These are phyloP conservation scores for Tapera naevia DNA, from an alignment of 2,797 vertebrate genomes.

Conservation along the genomic window DNA sequence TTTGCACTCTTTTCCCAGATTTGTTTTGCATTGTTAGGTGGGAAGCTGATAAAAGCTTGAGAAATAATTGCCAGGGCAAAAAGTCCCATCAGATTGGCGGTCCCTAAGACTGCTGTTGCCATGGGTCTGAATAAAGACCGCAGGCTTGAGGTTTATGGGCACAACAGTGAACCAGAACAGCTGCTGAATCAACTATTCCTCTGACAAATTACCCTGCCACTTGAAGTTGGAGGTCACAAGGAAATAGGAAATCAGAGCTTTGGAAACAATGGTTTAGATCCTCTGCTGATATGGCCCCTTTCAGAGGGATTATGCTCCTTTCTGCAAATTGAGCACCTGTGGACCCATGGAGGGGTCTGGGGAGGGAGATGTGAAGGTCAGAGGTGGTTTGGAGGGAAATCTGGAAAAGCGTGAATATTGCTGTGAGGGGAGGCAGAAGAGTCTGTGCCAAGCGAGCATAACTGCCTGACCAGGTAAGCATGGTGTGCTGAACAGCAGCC, in stretches of 20 bases:
- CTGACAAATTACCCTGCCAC: not conserved
- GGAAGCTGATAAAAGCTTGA: not conserved
- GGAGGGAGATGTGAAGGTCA: not conserved
- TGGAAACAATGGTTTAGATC: not conserved
- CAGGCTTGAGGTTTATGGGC: not conserved
- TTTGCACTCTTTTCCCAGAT: constrained; percentile 2
- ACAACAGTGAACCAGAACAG: not conserved
- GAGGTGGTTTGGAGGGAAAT: not conserved
- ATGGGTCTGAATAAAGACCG: not conserved
- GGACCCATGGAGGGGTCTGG: not conserved
- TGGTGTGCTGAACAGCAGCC: not conserved
- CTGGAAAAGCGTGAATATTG: not conserved
- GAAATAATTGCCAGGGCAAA: not conserved
- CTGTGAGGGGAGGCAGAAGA: not conserved
- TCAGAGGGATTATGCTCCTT: not conserved
- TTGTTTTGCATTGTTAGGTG: not conserved
- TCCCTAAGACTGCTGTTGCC: not conserved
- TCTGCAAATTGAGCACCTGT: fast-evolving
- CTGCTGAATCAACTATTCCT: not conserved
- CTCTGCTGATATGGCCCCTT: fast-evolving
- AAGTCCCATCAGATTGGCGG: not conserved
- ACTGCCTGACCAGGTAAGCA: not conserved
- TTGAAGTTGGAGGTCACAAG: not conserved
- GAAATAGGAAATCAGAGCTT: not conserved
- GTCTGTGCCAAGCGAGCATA: not conserved